These are phyloP conservation scores for Thomomys bottae DNA, from an alignment of 2,113 vertebrate species.

Conservation along the genomic window DNA sequence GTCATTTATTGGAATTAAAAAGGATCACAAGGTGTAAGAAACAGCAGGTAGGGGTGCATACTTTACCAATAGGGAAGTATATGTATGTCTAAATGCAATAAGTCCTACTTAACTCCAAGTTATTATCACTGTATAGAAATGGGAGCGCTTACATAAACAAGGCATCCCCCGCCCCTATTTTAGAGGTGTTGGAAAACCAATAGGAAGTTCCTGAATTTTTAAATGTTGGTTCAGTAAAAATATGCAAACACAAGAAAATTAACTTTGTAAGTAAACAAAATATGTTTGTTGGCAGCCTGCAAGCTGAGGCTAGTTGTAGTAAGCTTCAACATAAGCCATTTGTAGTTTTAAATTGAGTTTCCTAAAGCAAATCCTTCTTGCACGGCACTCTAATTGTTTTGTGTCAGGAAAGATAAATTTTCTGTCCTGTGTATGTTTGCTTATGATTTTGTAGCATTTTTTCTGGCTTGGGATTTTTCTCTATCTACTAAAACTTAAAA, in stretches of 20 bases:
- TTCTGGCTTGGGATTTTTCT: not conserved
- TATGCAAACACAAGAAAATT: not conserved
- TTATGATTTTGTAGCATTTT: not conserved
- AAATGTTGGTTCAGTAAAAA: not conserved
- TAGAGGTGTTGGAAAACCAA: not conserved
- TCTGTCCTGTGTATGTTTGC: not conserved
- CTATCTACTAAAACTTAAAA: not conserved
- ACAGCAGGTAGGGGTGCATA: not conserved
- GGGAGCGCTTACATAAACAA: not conserved
- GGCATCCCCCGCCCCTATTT: not conserved
- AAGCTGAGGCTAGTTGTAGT: not conserved
- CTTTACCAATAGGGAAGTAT: not conserved
- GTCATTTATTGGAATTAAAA: not conserved
- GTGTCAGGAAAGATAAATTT: slow-evolving; percentile 17
- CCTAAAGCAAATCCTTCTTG: slow-evolving; percentile 15
- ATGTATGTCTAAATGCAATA: not conserved
- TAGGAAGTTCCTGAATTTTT: not conserved
- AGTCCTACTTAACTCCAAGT: not conserved
- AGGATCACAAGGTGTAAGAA: not conserved
- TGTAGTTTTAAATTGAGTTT: not conserved
- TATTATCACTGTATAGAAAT: not conserved
- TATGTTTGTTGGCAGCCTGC: not conserved
- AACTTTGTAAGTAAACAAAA: slow-evolving; percentile 3
- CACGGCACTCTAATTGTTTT: slow-evolving; percentile 26
- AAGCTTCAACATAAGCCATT: not conserved